Conservation (phyloP, 2,797 vertebrate genomes). For the Phrynocephalus guinanensis region DNA sequence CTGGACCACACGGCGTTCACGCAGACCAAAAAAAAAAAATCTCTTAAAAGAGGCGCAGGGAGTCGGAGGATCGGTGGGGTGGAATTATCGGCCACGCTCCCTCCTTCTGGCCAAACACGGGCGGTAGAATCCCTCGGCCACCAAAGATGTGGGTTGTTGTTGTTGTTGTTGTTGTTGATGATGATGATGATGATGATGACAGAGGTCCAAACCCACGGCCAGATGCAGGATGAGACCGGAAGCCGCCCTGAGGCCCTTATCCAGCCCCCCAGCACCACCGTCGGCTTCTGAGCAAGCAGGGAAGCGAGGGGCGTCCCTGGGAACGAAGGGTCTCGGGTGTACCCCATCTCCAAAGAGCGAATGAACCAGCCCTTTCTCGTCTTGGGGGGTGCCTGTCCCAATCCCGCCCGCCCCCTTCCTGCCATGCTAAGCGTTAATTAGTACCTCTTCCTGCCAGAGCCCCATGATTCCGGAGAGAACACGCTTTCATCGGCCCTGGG, state of each 20-base stretch:
- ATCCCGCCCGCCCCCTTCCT: not conserved
- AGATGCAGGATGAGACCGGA: not conserved
- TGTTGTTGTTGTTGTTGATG: too few species aligned
- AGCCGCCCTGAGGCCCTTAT: conserved; percentile 21
- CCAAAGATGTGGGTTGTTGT: not conserved
- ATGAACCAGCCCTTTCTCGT: conserved; percentile 1
- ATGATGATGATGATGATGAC: too few species aligned
- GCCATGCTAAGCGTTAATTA: conserved; percentile 62
- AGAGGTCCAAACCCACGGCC: too few species aligned
- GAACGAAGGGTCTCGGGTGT: not conserved
- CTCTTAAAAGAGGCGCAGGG: too few species aligned
- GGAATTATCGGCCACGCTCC: too few species aligned
- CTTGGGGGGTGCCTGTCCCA: conserved; percentile 55
- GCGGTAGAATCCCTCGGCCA: not conserved
- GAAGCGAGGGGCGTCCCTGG: conserved; percentile 59
- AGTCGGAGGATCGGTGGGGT: too few species aligned
- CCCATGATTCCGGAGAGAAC: conserved; percentile 32
- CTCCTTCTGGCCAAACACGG: not conserved
- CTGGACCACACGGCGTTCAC: not conserved
- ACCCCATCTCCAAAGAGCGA: conserved; percentile 31
- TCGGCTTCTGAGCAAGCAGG: conserved; percentile 59
- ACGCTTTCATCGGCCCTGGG: conserved; percentile 60
- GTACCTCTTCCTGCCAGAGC: conserved; percentile 51
- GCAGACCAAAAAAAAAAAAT: not conserved
- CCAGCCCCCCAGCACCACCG: conserved; percentile 37